Evolutionary conservation across 1,140 invertebrate genomes (phyloP).

Genomic region (Bombus turneri): DNA sequence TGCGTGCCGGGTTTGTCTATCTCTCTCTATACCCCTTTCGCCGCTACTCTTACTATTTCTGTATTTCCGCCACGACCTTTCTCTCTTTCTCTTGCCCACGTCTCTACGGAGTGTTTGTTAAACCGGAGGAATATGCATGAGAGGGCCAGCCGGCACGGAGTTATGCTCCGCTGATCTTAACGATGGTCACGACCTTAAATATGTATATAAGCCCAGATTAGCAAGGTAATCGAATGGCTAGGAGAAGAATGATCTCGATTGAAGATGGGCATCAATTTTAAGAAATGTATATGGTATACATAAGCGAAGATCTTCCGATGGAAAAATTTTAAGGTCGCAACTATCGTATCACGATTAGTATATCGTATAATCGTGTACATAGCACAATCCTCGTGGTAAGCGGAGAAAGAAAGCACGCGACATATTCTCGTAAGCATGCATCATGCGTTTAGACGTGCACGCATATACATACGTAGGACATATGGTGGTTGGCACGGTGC

Average conservation of each 20-base stretch:
- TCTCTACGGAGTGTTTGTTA: slow-evolving; percentile 68
- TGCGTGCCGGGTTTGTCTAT: slow-evolving; percentile 69
- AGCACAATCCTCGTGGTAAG: neutral
- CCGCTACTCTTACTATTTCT: slow-evolving; percentile 27
- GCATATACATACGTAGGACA: slow-evolving; percentile 81
- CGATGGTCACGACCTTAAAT: slow-evolving; percentile 71
- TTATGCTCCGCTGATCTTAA: slow-evolving; percentile 79
- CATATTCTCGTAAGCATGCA: slow-evolving; percentile 61
- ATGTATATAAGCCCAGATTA: slow-evolving; percentile 57
- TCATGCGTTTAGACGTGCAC: slow-evolving; percentile 57
- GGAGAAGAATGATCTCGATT: neutral
- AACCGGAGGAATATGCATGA: slow-evolving; percentile 80
- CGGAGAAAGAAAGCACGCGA: slow-evolving; percentile 41
- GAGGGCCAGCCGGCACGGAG: slow-evolving; percentile 65
- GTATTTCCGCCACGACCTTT: slow-evolving; percentile 51
- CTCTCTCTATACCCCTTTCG: slow-evolving; percentile 50
- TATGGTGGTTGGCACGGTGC: slow-evolving; percentile 81
- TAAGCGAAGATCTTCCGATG: neutral
- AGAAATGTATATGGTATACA: too few relatives aligned
- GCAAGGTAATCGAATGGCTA: slow-evolving; percentile 43
- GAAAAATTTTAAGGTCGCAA: neutral
- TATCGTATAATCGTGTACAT: neutral
- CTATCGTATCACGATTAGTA: neutral
- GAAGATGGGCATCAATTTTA: neutral
- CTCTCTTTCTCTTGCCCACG: slow-evolving; percentile 41